phyloP scores from a whole-genome alignment of 64 coral and sea anemone genomes.

The Pocillopora damicornis region DNA sequence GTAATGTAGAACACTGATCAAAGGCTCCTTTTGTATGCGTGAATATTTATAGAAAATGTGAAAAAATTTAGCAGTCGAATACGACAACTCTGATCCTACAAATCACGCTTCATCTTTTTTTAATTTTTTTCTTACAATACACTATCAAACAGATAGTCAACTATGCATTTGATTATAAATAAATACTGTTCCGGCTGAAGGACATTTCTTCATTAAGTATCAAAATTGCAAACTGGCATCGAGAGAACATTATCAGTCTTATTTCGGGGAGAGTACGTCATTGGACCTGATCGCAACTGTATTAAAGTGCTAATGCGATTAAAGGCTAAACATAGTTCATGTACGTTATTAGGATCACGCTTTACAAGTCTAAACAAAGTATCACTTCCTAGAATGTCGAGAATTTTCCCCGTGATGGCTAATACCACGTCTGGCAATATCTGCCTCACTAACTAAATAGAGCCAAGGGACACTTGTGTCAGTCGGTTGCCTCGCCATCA shows the following conservation, averaged over 20 bases:
- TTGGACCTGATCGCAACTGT: not conserved
- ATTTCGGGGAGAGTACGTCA: not conserved
- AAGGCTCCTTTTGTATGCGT: too few species aligned
- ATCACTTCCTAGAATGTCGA: slow-evolving; percentile 31
- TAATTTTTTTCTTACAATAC: not conserved
- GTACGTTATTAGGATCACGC: not conserved
- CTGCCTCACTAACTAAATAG: not conserved
- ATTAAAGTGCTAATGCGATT: not conserved
- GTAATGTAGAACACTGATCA: too few species aligned
- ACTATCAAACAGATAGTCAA: not conserved
- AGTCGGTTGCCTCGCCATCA: not conserved
- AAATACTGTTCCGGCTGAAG: not conserved
- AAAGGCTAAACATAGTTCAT: not conserved
- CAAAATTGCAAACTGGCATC: not conserved
- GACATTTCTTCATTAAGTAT: not conserved
- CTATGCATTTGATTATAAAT: not conserved
- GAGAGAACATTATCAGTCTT: not conserved
- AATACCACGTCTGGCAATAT: slow-evolving; percentile 33
- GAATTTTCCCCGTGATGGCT: not conserved
- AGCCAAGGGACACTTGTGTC: not conserved
- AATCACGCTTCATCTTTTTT: too few species aligned
- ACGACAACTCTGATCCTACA: too few species aligned
- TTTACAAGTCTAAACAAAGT: slow-evolving; percentile 29
- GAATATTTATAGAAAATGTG: too few species aligned
- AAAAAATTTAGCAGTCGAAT: too few species aligned